Conservation (phyloP, 2,888 invertebrate genomes). For the Endotricha flammealis region DNA sequence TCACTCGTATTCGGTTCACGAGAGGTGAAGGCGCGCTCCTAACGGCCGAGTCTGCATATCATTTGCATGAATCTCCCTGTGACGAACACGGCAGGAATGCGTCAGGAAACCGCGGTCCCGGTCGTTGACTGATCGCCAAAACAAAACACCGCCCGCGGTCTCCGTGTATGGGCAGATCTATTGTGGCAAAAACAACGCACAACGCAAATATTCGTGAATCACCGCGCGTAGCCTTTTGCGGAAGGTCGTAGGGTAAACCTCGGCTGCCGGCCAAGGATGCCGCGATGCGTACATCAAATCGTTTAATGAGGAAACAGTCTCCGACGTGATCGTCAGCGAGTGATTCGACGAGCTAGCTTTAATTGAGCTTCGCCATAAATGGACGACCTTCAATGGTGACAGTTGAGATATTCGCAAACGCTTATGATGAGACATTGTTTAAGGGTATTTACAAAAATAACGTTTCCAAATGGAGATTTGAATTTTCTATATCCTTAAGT, state of each 20-base stretch:
- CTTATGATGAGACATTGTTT: constrained; percentile 24
- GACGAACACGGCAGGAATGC: constrained; percentile 52
- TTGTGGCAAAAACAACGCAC: constrained; percentile 41
- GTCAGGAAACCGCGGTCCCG: constrained; percentile 43
- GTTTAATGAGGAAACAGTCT: constrained; percentile 47
- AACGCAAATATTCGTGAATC: constrained; percentile 53
- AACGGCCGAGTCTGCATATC: constrained; percentile 54
- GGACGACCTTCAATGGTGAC: constrained; percentile 48
- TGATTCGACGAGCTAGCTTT: constrained; percentile 40
- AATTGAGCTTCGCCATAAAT: constrained; percentile 56
- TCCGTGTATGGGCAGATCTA: constrained; percentile 38
- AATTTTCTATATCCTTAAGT: too few species aligned
- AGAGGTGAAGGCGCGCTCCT: constrained; percentile 34
- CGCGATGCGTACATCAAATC: constrained; percentile 57
- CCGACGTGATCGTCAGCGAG: constrained; percentile 27
- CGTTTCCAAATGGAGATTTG: too few species aligned
- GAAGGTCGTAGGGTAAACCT: constrained; percentile 56
- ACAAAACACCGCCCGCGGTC: constrained; percentile 36
- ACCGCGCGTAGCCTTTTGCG: constrained; percentile 48
- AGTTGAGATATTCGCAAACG: constrained; percentile 44
- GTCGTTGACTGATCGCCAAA: constrained; percentile 59
- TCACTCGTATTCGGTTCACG: constrained; percentile 28
- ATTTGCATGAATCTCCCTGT: constrained; percentile 57
- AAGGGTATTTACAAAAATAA: not conserved
- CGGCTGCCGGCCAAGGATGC: constrained; percentile 40